Evolutionary conservation across 2,113 vertebrate genomes (phyloP), one percentile per base, ranked within the genome.

Genomic region (Oryzias woworae): DNA sequence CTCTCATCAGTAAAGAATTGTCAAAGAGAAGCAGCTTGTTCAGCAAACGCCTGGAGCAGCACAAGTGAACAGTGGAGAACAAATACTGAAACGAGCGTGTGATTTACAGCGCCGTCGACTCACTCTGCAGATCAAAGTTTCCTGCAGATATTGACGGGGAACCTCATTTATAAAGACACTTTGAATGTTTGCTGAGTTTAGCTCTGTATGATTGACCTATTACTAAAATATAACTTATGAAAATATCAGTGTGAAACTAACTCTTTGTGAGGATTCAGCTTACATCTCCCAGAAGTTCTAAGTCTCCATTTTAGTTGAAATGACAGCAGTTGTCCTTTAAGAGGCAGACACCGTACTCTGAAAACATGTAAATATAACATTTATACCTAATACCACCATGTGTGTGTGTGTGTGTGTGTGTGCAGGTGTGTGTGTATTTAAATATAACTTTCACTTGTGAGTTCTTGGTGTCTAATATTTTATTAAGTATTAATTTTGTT

Each of bases 21-120:
- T 77, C 69, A 63, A 66, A 1, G 48, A 16, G 58, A 68, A 74
- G 62, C 58, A 42, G 76, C 77, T 62, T 69, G 78, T 71, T 78
- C 74, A 76, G 72, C 72, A 73, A 71, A 66, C 0, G 64, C 70
- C 51, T 57, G 10, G 0, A 71, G 72, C 64, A 41, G 57, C 31
- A 60, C 26, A 74, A 56, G 16, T 46, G 69, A 77, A 48, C 52
- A 43, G 53, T 6, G 49, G 52, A 7, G 53, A 54, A 45, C 58
- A n/a, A 57, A 58, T 1, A 17, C 41, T 28, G 56, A 53, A 71
- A 66, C 14, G 52, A 62, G 65, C 50, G 16, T 14, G 31, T 52
- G 57, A 73, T 69, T 67, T 44, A 69, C 69, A 22, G 16, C 18
- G 24, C 49, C 42, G 5, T 5, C 1, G 28, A 55, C 47, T 71